A percentile compares a stretch with the other conserved stretches of the same genome.
These are phyloP conservation scores for Magallana nippona DNA, from an alignment of 2,888 invertebrate genomes.

Conservation along the genomic window DNA sequence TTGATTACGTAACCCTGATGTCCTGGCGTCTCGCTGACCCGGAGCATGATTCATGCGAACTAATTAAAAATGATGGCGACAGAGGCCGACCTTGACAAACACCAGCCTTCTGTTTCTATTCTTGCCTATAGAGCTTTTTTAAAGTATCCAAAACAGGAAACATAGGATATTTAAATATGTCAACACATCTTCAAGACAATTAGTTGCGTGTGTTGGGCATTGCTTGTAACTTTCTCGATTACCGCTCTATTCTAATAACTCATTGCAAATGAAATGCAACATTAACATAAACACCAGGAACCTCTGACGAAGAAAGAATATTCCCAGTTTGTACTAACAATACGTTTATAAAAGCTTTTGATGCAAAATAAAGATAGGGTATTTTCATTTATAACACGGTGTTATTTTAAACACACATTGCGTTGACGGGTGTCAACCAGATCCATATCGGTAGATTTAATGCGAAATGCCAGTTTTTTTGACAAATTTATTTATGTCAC, in stretches of 20 bases:
- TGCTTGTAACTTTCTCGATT: background rate
- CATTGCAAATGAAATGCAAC: too few relatives aligned
- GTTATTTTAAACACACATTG: too few relatives aligned
- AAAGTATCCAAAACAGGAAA: constrained; percentile 14
- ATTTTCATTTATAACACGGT: too few relatives aligned
- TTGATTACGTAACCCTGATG: constrained; percentile 6
- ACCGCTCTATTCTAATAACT: background rate
- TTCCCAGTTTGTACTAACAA: too few relatives aligned
- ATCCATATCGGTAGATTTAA: background rate
- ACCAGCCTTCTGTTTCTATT: background rate
- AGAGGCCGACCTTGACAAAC: constrained; percentile 8
- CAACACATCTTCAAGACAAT: background rate
- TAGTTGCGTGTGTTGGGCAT: too few relatives aligned
- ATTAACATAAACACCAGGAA: too few relatives aligned
- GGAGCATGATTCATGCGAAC: background rate
- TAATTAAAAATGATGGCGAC: constrained; percentile 13
- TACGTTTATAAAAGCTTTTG: too few relatives aligned
- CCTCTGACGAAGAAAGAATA: too few relatives aligned
- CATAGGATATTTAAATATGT: background rate
- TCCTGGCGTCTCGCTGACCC: constrained; percentile 22
- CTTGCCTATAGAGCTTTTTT: background rate
- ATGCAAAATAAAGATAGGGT: too few relatives aligned
- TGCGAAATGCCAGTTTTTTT: background rate
- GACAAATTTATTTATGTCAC: background rate
- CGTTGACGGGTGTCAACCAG: background rate